phyloP scores from a whole-genome alignment of 2,888 invertebrate genomes.

The Lottia scabra region DNA sequence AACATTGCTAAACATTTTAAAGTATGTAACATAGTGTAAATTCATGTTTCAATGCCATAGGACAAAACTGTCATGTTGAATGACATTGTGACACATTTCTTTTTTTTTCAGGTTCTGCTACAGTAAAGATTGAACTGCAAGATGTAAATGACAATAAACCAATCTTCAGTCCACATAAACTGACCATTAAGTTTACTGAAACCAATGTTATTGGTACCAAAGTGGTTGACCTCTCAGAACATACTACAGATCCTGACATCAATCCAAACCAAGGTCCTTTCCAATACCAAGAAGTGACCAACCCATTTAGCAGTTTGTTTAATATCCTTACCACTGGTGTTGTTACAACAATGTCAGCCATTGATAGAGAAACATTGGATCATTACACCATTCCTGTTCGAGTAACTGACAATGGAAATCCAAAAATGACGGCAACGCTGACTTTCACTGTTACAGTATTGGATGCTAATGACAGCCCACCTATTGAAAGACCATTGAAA shows the following conservation, averaged over 20 bases:
- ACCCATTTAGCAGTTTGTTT: constrained; percentile 78
- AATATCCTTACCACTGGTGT: constrained; percentile 84
- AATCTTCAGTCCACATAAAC: constrained; percentile 77
- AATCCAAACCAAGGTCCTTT: constrained; percentile 93
- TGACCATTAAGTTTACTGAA: constrained; percentile 51
- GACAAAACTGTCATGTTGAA: too few relatives aligned
- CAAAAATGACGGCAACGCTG: constrained; percentile 85
- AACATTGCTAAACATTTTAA: too few relatives aligned
- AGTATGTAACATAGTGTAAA: too few relatives aligned
- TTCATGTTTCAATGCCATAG: too few relatives aligned
- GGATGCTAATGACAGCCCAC: constrained; percentile 93
- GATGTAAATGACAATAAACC: constrained; percentile 97
- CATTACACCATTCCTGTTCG: constrained; percentile 82
- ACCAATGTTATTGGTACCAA: constrained; percentile 40
- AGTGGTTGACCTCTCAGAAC: constrained; percentile 45
- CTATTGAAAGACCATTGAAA: constrained; percentile 84
- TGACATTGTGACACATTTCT: constrained; percentile 8
- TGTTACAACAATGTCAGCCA: constrained; percentile 81
- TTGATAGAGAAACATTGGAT: constrained; percentile 86
- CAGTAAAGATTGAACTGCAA: constrained; percentile 82
- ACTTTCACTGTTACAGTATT: constrained; percentile 78
- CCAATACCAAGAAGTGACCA: constrained; percentile 82
- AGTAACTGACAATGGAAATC: constrained; percentile 87
- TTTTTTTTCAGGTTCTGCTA: constrained; percentile 78
- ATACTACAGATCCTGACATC: constrained; percentile 81